Conservation (phyloP, 2,113 vertebrate genomes). For the Ptilonorhynchus violaceus region DNA sequence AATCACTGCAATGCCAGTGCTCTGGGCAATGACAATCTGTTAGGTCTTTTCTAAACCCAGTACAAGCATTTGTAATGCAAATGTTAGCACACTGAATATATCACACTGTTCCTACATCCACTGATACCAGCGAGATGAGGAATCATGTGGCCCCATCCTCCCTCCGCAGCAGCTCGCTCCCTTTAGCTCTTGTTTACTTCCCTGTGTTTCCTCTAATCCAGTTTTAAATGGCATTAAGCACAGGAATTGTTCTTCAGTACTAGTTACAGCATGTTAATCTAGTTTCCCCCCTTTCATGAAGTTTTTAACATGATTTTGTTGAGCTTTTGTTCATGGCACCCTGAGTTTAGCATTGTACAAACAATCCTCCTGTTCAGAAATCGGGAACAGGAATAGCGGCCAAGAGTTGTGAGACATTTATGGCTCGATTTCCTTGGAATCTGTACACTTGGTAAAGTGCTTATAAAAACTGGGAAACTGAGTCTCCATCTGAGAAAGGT, state of each 20-base stretch:
- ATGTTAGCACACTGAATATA: slow-evolving; percentile 40
- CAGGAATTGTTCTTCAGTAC: neutral
- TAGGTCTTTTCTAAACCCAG: slow-evolving; percentile 42
- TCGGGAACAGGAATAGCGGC: neutral
- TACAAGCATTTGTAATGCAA: slow-evolving; percentile 64
- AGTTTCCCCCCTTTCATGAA: neutral
- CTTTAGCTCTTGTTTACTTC: slow-evolving; percentile 26
- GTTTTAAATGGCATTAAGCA: slow-evolving; percentile 24
- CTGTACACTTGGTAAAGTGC: neutral
- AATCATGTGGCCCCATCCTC: neutral
- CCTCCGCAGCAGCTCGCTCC: neutral
- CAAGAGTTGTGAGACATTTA: neutral
- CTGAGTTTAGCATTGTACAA: neutral
- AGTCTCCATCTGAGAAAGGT: neutral
- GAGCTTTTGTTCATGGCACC: neutral
- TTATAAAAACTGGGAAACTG: neutral
- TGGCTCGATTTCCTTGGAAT: neutral
- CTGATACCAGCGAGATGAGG: neutral
- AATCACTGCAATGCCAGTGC: slow-evolving; percentile 44
- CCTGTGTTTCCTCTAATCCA: neutral
- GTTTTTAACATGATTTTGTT: neutral
- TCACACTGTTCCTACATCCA: neutral
- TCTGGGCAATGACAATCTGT: slow-evolving; percentile 49
- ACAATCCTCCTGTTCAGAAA: neutral
- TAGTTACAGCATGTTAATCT: neutral